Conservation (phyloP, 2,113 vertebrate species). For the Aphyosemion australe region DNA sequence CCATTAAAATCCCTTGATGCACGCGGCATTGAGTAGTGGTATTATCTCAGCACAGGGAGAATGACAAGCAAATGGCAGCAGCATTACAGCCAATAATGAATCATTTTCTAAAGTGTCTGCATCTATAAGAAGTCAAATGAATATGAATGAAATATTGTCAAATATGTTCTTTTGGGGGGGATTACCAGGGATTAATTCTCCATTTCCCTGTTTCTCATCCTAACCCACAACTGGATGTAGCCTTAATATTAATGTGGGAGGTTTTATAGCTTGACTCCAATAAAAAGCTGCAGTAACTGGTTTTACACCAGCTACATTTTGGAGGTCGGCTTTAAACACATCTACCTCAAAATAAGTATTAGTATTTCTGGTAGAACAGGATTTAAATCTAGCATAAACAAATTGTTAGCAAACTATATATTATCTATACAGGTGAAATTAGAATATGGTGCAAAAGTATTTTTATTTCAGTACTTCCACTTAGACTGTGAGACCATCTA, state of each 20-base stretch:
- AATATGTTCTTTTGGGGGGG: not conserved
- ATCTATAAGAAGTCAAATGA: not conserved
- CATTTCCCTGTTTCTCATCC: not conserved
- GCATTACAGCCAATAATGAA: not conserved
- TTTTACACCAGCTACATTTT: not conserved
- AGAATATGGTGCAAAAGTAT: no score
- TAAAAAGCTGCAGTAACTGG: not conserved
- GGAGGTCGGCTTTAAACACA: no score
- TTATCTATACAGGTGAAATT: no score
- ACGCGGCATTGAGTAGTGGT: not conserved
- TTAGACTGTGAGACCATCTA: no score
- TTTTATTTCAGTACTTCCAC: no score
- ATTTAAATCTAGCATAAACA: no score
- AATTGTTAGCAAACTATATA: no score
- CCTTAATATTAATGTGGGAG: no score
- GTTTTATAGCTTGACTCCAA: no score
- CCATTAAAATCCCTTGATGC: not conserved
- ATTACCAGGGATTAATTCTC: not conserved
- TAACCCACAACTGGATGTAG: not conserved
- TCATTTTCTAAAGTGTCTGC: slow-evolving; percentile 9
- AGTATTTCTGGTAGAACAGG: no score
- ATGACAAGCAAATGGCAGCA: not conserved
- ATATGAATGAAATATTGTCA: not conserved
- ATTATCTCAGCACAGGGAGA: not conserved
- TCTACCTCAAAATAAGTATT: no score